Percentiles rank a stretch among this genome's conserved stretches.
phyloP scores from a whole-genome alignment of 2,888 invertebrate genomes.

The Tetheella fluctuosa region DNA sequence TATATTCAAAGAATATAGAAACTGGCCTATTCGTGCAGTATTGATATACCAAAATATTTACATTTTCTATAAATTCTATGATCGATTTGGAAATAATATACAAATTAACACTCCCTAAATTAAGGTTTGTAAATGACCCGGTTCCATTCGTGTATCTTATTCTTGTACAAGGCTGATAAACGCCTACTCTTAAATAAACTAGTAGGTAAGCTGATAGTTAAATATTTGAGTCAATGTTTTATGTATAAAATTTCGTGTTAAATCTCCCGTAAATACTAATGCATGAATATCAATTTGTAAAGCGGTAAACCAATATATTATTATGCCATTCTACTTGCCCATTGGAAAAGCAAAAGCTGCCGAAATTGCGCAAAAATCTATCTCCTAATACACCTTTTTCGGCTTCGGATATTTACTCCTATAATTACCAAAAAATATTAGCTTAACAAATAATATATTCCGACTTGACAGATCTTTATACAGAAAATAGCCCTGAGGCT shows the following conservation, averaged over 20 bases:
- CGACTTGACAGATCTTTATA: conserved; percentile 60
- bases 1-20: too few species aligned
- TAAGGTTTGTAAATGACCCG: too few species aligned
- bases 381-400: not conserved
- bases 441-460: conserved; percentile 33
- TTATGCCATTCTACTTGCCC: too few species aligned
- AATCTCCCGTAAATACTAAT: not conserved
- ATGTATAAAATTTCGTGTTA: not conserved
- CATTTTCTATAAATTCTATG: not conserved
- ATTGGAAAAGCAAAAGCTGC: too few species aligned
- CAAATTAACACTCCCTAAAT: not conserved
- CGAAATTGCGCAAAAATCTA: not conserved
- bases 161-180: not conserved
- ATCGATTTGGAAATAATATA: not conserved
- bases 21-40: too few species aligned
- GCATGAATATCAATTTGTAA: not conserved
- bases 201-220: too few species aligned
- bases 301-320: not conserved
- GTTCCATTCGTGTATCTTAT: not conserved
- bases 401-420: not conserved
- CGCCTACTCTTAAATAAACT: too few species aligned
- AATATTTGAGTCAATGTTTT: not conserved
- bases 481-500: conserved; percentile 59
- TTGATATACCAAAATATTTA: too few species aligned
- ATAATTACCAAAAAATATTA: conserved; percentile 11